These are phyloP conservation scores for Timema cristinae DNA, from an alignment of 2,888 invertebrate genomes.

Conservation along the genomic window DNA sequence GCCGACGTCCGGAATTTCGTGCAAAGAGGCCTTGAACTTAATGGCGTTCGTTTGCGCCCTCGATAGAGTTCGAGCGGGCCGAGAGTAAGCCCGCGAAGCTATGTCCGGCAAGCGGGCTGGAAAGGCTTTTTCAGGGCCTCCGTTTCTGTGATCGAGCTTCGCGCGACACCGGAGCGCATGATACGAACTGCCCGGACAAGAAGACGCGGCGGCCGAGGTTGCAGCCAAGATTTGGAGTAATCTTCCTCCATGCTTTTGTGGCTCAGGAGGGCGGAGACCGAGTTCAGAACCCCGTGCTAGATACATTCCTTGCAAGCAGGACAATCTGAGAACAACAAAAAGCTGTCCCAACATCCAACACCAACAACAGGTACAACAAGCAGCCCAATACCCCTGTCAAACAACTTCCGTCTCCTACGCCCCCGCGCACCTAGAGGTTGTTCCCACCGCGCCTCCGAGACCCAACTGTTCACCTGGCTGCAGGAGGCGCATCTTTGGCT, in stretches of 20 bases:
- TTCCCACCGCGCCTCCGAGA: slow-evolving; percentile 1
- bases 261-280: slow-evolving; percentile 52
- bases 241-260: slow-evolving; percentile 49
- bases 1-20: slow-evolving; percentile 88
- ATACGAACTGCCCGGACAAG: slow-evolving; percentile 56
- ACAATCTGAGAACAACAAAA: slow-evolving; percentile 44
- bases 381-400: slow-evolving; percentile 11
- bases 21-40: slow-evolving; percentile 86
- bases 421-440: not conserved
- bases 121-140: slow-evolving; percentile 51
- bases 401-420: not conserved
- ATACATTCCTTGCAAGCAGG: slow-evolving; percentile 45
- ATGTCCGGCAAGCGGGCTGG: slow-evolving; percentile 47
- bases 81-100: slow-evolving; percentile 80
- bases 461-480: slow-evolving; percentile 35
- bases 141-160: slow-evolving; percentile 72
- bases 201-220: slow-evolving; percentile 58
- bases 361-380: slow-evolving; percentile 38
- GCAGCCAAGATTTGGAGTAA: slow-evolving; percentile 59
- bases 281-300: slow-evolving; percentile 32
- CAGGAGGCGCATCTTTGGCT: slow-evolving; percentile 52
- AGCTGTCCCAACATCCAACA: slow-evolving; percentile 45
- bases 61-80: slow-evolving; percentile 85
- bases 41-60: slow-evolving; percentile 82
- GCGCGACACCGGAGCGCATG: slow-evolving; percentile 56